Conservation (phyloP, 2,113 vertebrate species). For the Ahaetulla prasina region DNA sequence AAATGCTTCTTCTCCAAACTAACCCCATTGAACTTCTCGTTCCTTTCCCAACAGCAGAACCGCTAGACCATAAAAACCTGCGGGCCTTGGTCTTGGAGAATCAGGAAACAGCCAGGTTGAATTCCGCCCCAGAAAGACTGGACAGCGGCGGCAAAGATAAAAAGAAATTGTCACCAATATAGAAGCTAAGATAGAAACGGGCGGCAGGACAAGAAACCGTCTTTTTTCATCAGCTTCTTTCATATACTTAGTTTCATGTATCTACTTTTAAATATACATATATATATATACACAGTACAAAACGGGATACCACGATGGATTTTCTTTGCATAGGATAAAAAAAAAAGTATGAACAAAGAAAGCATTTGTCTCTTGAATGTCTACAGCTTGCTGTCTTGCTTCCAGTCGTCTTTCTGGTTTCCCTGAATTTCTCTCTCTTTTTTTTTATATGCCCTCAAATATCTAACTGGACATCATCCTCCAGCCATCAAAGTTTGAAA, state of each 20-base stretch:
- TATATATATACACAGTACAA: not conserved
- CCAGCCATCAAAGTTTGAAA: not conserved
- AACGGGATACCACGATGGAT: not conserved
- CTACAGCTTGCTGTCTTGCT: not conserved
- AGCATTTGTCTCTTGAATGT: not conserved
- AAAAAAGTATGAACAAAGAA: not conserved
- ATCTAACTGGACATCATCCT: not conserved
- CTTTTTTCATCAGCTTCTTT: not conserved
- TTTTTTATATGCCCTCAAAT: not conserved
- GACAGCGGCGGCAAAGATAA: accelerated
- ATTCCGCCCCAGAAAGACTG: accelerated
- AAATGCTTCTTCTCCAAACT: not conserved
- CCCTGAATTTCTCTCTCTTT: not conserved
- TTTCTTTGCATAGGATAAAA: not conserved
- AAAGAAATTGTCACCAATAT: accelerated
- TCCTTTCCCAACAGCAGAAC: constrained; percentile 47
- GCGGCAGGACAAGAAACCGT: not conserved
- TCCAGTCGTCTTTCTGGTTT: not conserved
- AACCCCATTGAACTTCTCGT: accelerated
- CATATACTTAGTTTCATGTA: not conserved
- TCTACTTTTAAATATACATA: not conserved
- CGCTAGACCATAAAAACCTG: constrained; percentile 35
- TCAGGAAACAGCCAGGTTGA: not conserved
- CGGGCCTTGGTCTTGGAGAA: constrained; percentile 25
- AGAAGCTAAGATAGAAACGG: not conserved